Evolutionary conservation across 2,113 vertebrate species (phyloP).

Genomic region (Vanacampus margaritifer): DNA sequence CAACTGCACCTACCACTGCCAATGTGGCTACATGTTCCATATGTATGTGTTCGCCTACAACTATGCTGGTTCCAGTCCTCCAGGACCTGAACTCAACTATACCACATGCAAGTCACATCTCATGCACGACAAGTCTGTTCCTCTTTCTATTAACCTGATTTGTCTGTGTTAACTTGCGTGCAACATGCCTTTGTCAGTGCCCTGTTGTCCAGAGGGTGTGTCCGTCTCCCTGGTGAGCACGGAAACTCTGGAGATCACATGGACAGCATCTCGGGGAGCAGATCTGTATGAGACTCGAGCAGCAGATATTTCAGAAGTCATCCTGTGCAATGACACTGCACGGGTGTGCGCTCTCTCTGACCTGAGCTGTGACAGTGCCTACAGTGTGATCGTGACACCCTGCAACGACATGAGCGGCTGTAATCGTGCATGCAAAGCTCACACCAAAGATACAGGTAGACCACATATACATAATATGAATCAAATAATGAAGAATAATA

Average conservation of each 20-base stretch:
- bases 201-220: constrained; percentile 82
- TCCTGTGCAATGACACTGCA: constrained; percentile 81
- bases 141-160: background rate
- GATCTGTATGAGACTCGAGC: constrained; percentile 82
- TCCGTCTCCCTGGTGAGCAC: constrained; percentile 67
- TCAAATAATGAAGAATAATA: background rate
- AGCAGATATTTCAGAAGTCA: constrained; percentile 15
- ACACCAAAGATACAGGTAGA: constrained; percentile 78
- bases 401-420: constrained; percentile 81
- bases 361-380: constrained; percentile 77
- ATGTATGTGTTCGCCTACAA: constrained; percentile 85
- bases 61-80: constrained; percentile 79
- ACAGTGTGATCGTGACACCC: constrained; percentile 77
- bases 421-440: constrained; percentile 72
- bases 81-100: constrained; percentile 77
- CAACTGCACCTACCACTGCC: constrained; percentile 76
- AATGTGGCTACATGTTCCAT: constrained; percentile 87
- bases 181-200: constrained; percentile 67
- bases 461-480: background rate
- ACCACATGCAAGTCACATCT: constrained; percentile 77
- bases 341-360: constrained; percentile 80
- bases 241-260: constrained; percentile 78
- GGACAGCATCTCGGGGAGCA: constrained; percentile 81
- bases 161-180: background rate
- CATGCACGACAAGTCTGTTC: background rate